These are phyloP conservation scores for Aphyosemion australe DNA, from an alignment of 2,113 vertebrate species.

Conservation along the genomic window DNA sequence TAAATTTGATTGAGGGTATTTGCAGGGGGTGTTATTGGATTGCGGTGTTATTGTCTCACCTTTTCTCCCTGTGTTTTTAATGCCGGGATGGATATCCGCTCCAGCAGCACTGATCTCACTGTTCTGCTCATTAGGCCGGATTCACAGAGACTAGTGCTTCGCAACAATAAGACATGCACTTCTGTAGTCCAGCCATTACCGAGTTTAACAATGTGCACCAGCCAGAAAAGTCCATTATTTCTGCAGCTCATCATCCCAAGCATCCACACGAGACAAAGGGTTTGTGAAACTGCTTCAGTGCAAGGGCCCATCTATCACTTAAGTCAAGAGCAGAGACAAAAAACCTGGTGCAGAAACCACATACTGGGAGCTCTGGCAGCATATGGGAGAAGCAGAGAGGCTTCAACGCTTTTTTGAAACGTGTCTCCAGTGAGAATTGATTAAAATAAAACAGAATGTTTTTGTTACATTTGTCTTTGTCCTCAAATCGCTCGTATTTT, in stretches of 20 bases:
- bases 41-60: constrained; percentile 70
- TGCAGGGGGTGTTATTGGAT: constrained; percentile 76
- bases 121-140: constrained; percentile 66
- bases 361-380: constrained; percentile 11
- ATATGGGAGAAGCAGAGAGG: background rate
- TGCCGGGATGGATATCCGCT: constrained; percentile 64
- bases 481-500: background rate
- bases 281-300: constrained; percentile 47
- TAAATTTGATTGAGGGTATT: constrained; percentile 75
- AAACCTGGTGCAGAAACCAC: constrained; percentile 24
- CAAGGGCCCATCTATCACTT: constrained; percentile 60
- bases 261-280: constrained; percentile 64
- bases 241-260: constrained; percentile 72
- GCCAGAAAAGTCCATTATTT: constrained; percentile 72
- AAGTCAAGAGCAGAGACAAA: constrained; percentile 44
- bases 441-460: background rate
- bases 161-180: constrained; percentile 54
- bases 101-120: constrained; percentile 61
- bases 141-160: constrained; percentile 46
- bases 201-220: constrained; percentile 66
- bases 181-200: constrained; percentile 56
- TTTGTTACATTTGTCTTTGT: background rate
- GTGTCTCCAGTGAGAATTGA: background rate
- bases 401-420: background rate
- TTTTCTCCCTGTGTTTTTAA: constrained; percentile 66